Evolutionary conservation across 2,888 invertebrate species (phyloP).

Genomic region (Cosmia trapezina): DNA sequence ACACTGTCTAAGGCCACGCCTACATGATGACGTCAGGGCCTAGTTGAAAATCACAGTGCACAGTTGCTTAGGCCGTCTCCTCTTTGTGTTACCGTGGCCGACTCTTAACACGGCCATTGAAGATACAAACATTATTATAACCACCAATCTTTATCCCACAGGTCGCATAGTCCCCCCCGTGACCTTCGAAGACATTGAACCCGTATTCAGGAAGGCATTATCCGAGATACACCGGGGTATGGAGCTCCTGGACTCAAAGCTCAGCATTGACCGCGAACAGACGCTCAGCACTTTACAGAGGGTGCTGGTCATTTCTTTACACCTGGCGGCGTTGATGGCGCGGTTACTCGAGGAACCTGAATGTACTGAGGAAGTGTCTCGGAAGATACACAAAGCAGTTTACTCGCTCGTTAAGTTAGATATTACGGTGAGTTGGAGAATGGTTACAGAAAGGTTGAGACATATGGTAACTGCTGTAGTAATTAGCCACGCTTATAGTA

Average conservation of each 20-base stretch:
- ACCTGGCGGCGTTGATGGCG: slow-evolving; percentile 94
- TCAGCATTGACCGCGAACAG: slow-evolving; percentile 93
- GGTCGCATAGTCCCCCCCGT: slow-evolving; percentile 95
- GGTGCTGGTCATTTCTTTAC: slow-evolving; percentile 96
- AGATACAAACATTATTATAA: neutral
- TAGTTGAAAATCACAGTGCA: no score
- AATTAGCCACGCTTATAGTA: no score
- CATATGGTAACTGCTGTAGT: no score
- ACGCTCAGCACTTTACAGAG: slow-evolving; percentile 94
- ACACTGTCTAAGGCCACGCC: no score
- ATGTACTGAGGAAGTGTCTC: slow-evolving; percentile 86
- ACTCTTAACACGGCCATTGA: neutral
- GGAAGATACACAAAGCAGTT: slow-evolving; percentile 92
- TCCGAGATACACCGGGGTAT: slow-evolving; percentile 93
- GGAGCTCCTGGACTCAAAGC: slow-evolving; percentile 90
- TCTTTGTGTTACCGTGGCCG: no score
- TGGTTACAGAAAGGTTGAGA: no score
- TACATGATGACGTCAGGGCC: no score
- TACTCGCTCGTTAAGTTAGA: slow-evolving; percentile 94
- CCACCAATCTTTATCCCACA: slow-evolving; percentile 56
- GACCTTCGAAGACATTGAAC: slow-evolving; percentile 94
- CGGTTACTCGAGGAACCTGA: slow-evolving; percentile 91
- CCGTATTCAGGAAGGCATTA: slow-evolving; percentile 96
- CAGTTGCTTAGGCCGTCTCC: no score
- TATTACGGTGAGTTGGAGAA: slow-evolving; percentile 88